These are phyloP conservation scores for Muntiacus muntjak DNA, from an alignment of 2,113 vertebrate genomes.

Conservation along the genomic window DNA sequence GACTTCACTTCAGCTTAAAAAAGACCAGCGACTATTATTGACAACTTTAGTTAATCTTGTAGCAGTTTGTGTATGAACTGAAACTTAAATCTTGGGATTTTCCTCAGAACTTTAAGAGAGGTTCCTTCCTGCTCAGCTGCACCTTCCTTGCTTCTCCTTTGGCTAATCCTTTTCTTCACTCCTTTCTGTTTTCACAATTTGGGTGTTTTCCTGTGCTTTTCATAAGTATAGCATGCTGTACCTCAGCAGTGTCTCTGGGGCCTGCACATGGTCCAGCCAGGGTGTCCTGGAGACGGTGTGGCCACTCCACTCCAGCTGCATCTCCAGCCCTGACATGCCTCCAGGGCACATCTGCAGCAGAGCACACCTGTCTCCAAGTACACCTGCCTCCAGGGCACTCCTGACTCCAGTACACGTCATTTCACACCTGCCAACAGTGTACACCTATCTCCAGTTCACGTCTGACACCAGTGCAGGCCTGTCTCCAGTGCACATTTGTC, in stretches of 20 bases:
- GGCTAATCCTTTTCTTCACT: not conserved
- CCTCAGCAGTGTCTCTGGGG: fast-evolving
- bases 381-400: not conserved
- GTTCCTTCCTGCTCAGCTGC: not conserved
- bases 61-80: not conserved
- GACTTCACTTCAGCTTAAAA: not conserved
- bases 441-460: not conserved
- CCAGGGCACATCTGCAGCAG: no score
- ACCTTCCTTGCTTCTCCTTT: not conserved
- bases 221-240: not conserved
- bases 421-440: no score
- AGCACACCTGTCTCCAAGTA: not conserved
- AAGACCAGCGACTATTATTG: not conserved
- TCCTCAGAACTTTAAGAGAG: not conserved
- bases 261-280: not conserved
- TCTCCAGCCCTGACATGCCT: not conserved
- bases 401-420: not conserved
- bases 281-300: not conserved
- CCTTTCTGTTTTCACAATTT: not conserved
- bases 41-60: not conserved
- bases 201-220: not conserved
- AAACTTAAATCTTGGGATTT: not conserved
- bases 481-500: not conserved
- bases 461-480: not conserved
- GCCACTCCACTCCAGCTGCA: not conserved